Evolutionary conservation across 1,140 invertebrate genomes (phyloP), one percentile per base, ranked within the genome.

Genomic region (Parapsyche elsis): DNA sequence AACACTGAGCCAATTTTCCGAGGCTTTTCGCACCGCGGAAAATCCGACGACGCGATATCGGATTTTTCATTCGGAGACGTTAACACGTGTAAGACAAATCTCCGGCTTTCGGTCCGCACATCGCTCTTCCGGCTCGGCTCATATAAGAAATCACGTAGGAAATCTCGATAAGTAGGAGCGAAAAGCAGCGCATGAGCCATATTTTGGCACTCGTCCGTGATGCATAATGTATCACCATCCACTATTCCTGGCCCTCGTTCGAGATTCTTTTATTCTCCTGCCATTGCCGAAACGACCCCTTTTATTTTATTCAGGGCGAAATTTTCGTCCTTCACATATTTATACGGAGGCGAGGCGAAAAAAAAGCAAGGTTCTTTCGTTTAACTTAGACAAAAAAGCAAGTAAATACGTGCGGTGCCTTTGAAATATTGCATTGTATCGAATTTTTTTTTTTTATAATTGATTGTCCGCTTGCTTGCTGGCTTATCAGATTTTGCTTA

Each of bases 81-180:
- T 53, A 53, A 53, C 49, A 53, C 49, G 49, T 53, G 49, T 53
- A 53, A 16, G 49, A 53, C 49, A 53, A 53, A 53, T 53, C 49
- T 38, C 30, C 30, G 30, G 30, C 1, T 53, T 53, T 53, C 10
- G 49, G 49, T 53, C 45, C 12, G 12, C 2, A 12, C 49, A 53
- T 53, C 49, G 49, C 49, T 53, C 49, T 16, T 12, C 49, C 49
- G 12, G 4, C 16, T 53, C 49, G 16, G 16, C 49, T 12, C 49
- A 5, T 16, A 16, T 53, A 12, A 23, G 24, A 67, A 67, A 67
- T 67, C 64, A 67, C 64, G 64, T 67, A 67, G 64, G 23, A 67
- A 67, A 67, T 67, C 64, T 26, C 64, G 64, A 67, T 67, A 67
- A 67, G 64, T 30, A 23, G 23, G 64, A 67, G 64, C 9, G 64